Evolutionary conservation across 2,888 invertebrate species (phyloP), one percentile per base, ranked within the genome.

Genomic region (Hyles lineata): DNA sequence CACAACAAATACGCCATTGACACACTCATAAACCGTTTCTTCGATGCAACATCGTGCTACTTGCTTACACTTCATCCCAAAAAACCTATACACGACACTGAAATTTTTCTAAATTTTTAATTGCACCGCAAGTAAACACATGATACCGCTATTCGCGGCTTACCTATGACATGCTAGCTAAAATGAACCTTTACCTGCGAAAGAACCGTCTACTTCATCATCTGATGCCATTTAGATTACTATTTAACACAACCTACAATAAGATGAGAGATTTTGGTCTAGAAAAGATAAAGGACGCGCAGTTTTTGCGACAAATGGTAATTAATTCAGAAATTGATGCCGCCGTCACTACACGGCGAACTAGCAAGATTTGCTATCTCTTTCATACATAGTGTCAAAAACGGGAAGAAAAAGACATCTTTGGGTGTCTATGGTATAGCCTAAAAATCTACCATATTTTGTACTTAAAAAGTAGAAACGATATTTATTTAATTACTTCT

Each of bases 151-250:
- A 95, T 94, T 92, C 94, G 93, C 94, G 93, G 94, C 92, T 95
- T 95, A 92, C 92, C 94, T 95, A 95, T 93, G 94, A 94, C 94
- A 94, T 93, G 91, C 94, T 94, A 93, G 90, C 87, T 87, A 91
- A 92, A 92, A 89, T 89, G 82, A 87, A 85, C 87, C 93, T 96
- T 97, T 95, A 98, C 98, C 98, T 95, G 97, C 97, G 89, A 96
- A 97, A 90, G 96, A 97, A 90, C 97, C 98, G 87, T 98, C 98
- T 90, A 97, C 96, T 94, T 98, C 98, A 89, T 98, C 98, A 87
- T 98, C 98, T 79, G 98, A 98, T 92, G 97, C 98, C 98, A 98
- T 98, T 92, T 91, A 90, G 85, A 89, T 81, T 84, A 90, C 87
- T 88, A 87, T 90, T 87, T 85, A 87, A 85, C 87, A 91, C 91